Conservation (phyloP, 1,140 invertebrate genomes). For the Centruroides vittatus region DNA sequence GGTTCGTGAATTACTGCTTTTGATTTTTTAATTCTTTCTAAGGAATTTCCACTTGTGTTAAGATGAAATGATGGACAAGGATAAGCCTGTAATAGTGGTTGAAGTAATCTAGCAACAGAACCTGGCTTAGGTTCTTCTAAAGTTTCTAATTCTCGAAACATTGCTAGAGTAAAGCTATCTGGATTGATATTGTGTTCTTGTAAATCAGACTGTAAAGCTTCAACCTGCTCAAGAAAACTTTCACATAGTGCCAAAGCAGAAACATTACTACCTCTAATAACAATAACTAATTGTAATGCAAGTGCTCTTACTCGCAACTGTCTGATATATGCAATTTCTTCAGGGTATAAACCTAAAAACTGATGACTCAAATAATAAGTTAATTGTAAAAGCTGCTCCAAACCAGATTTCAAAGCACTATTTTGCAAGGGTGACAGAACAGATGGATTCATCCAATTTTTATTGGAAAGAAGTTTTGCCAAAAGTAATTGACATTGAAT, state of each 20-base stretch:
- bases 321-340: conserved; percentile 57
- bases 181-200: conserved; percentile 37
- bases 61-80: conserved; percentile 20
- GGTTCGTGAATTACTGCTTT: conserved; percentile 72
- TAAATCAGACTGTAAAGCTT: conserved; percentile 35
- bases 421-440: conserved; percentile 16
- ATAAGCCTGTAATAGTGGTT: conserved; percentile 51
- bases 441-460: conserved; percentile 21
- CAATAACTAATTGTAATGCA: conserved; percentile 63
- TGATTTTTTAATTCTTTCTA: conserved; percentile 31
- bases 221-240: conserved; percentile 44
- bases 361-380: conserved; percentile 64
- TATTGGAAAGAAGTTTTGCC: conserved; percentile 26
- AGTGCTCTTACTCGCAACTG: conserved; percentile 70
- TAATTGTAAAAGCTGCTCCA: conserved; percentile 32
- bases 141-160: conserved; percentile 59
- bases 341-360: conserved; percentile 59
- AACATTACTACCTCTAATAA: conserved; percentile 44
- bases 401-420: conserved; percentile 16
- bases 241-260: conserved; percentile 46
- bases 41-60: conserved; percentile 6
- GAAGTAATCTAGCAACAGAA: conserved; percentile 58
- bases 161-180: conserved; percentile 59
- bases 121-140: conserved; percentile 70
- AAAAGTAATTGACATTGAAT: conserved; percentile 40